These are phyloP conservation scores for Anagrus nilaparvatae DNA, from an alignment of 1,140 invertebrate species.

Conservation along the genomic window DNA sequence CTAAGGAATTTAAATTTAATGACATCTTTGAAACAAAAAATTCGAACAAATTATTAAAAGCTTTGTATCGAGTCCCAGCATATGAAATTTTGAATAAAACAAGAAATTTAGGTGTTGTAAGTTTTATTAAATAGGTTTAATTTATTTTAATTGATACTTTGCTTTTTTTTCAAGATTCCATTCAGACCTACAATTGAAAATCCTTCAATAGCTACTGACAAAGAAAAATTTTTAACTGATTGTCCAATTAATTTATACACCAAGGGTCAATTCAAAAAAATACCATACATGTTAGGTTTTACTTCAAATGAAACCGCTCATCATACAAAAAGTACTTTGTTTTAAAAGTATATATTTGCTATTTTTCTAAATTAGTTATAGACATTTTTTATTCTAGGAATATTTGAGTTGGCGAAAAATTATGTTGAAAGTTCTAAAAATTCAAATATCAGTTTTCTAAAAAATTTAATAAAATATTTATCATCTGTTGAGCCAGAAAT, in stretches of 20 bases:
- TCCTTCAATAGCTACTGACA: slow-evolving; percentile 23
- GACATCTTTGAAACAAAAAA: slow-evolving; percentile 43
- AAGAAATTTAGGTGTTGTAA: slow-evolving; percentile 1
- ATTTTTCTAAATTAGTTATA: too few species aligned
- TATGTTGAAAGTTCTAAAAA: too few species aligned
- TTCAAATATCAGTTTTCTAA: too few species aligned
- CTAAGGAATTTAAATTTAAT: too few species aligned
- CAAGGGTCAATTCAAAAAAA: slow-evolving; percentile 41
- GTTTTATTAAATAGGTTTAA: too few species aligned
- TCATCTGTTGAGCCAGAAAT: too few species aligned
- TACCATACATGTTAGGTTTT: slow-evolving; percentile 48
- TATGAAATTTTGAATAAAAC: slow-evolving; percentile 13
- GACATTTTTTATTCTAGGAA: too few species aligned
- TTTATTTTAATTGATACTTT: slow-evolving; percentile 38
- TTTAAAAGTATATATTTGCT: too few species aligned
- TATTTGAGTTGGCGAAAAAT: too few species aligned
- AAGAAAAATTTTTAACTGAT: slow-evolving; percentile 47
- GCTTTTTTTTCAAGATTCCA: slow-evolving; percentile 41
- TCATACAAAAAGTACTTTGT: slow-evolving; percentile 46
- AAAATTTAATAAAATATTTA: too few species aligned
- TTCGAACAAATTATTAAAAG: slow-evolving; percentile 42
- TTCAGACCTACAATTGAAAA: slow-evolving; percentile 38
- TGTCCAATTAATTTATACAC: slow-evolving; percentile 42
- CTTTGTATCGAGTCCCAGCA: slow-evolving; percentile 20
- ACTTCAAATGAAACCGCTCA: slow-evolving; percentile 48